Percentiles rank a stretch among this genome's conserved stretches.
phyloP scores from a whole-genome alignment of 2,797 vertebrate species.

The Pangasius larnaudii region DNA sequence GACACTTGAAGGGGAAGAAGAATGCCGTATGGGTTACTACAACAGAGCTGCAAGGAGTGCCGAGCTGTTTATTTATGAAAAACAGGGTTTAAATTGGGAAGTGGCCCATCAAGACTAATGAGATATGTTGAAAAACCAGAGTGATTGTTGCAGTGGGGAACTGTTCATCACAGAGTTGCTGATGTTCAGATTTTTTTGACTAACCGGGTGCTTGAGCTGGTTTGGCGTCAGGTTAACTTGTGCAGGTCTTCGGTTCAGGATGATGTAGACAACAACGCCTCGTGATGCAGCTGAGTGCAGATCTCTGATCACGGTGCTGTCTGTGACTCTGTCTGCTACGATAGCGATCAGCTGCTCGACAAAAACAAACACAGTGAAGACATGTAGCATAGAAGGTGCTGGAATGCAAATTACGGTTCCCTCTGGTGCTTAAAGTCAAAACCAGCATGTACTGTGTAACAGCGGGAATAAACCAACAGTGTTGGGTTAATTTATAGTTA shows the following conservation, averaged over 20 bases:
- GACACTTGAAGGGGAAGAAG: constrained; percentile 15
- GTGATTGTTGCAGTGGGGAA: background rate
- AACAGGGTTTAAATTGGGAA: background rate
- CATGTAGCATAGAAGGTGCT: background rate
- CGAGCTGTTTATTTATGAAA: background rate
- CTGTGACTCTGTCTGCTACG: constrained; percentile 84
- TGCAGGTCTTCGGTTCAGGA: constrained; percentile 79
- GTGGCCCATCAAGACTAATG: background rate
- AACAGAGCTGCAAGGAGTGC: background rate
- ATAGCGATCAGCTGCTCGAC: constrained; percentile 82
- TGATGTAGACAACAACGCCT: constrained; percentile 83
- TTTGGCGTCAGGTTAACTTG: constrained; percentile 77
- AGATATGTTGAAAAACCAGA: background rate
- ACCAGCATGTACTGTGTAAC: background rate
- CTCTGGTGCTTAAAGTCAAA: background rate
- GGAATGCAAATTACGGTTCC: background rate
- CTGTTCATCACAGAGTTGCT: background rate
- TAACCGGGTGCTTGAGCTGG: constrained; percentile 76
- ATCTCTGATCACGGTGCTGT: constrained; percentile 81
- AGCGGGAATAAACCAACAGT: background rate
- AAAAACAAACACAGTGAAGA: background rate
- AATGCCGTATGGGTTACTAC: constrained; percentile 1
- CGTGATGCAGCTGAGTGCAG: constrained; percentile 76
- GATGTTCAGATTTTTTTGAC: constrained; percentile 50
- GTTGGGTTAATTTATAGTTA: background rate